Evolutionary conservation across 2,113 vertebrate species (phyloP).

Genomic region (Phrynocephalus versicolor): DNA sequence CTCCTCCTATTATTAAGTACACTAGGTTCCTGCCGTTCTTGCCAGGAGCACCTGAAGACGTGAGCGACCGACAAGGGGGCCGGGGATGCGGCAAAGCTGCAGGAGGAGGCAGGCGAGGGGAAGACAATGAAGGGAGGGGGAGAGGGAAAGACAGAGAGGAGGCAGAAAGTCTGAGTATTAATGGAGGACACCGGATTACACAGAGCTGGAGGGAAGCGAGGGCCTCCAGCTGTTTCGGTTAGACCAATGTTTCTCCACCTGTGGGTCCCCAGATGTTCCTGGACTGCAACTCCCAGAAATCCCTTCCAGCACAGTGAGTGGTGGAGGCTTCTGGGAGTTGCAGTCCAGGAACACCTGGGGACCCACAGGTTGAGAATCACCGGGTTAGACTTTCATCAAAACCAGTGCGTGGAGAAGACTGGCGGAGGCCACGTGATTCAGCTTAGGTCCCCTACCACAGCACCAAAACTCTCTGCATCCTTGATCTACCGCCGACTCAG

Average conservation of each 20-base stretch:
- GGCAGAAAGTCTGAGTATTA: conserved; percentile 53
- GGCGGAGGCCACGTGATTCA: background rate
- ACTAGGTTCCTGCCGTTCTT: conserved; percentile 80
- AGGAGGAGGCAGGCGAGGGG: conserved; percentile 66
- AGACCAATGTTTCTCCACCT: no score
- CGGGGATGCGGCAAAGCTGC: conserved; percentile 75
- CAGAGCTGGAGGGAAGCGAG: conserved; percentile 42
- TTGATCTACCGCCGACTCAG: background rate
- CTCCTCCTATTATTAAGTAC: conserved; percentile 84
- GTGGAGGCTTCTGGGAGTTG: no score
- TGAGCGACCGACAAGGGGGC: conserved; percentile 79
- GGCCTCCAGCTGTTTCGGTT: conserved; percentile 47
- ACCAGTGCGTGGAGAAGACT: conserved; percentile 22
- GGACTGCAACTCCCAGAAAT: no score
- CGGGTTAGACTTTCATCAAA: conserved; percentile 40
- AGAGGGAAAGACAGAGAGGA: conserved; percentile 59
- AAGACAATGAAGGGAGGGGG: conserved; percentile 57
- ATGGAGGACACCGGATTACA: conserved; percentile 53
- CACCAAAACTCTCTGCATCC: conserved; percentile 15
- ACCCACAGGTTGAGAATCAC: no score
- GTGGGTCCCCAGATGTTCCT: no score
- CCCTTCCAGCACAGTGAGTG: no score
- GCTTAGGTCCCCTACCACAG: background rate
- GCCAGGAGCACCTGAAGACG: conserved; percentile 78
- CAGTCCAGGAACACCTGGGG: no score